Conservation (phyloP, 2,888 invertebrate genomes). For the Drosophila austrosaltans region DNA sequence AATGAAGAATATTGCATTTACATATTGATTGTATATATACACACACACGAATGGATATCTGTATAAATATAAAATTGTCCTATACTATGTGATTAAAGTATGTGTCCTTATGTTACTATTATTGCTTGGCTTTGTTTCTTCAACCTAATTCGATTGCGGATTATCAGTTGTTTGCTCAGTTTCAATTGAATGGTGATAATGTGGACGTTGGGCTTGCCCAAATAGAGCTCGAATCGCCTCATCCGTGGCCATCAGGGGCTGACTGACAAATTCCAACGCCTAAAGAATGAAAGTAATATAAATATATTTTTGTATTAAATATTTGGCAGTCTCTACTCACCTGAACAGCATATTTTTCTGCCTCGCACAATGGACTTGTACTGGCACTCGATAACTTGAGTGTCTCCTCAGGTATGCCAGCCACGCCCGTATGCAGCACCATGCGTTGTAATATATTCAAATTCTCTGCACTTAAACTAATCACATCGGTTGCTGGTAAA, state of each 20-base stretch:
- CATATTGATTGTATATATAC: conserved; percentile 28
- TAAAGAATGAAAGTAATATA: conserved; percentile 28
- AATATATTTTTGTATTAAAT: too few species aligned
- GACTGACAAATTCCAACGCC: conserved; percentile 81
- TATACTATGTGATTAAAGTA: not conserved
- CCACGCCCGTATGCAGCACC: conserved; percentile 82
- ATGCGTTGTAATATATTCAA: conserved; percentile 83
- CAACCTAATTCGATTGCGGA: conserved; percentile 9
- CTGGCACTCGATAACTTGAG: conserved; percentile 78
- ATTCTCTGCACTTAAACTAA: conserved; percentile 82
- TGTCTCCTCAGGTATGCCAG: conserved; percentile 82
- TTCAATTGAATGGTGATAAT: conserved; percentile 40
- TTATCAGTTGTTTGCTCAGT: conserved; percentile 23
- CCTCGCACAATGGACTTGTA: conserved; percentile 80
- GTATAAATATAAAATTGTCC: conserved; percentile 29
- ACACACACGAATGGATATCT: conserved; percentile 23
- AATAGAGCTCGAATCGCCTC: conserved; percentile 83
- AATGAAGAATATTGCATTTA: conserved; percentile 23
- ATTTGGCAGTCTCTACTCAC: conserved; percentile 43
- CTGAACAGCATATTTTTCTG: conserved; percentile 81
- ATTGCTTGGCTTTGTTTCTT: conserved; percentile 26
- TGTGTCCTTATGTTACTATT: conserved; percentile 21
- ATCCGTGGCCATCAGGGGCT: conserved; percentile 82
- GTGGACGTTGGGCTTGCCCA: conserved; percentile 79
- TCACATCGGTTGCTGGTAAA: conserved; percentile 81